phyloP scores from a whole-genome alignment of 23 tunicate species.

The Botrylloides violaceus region DNA sequence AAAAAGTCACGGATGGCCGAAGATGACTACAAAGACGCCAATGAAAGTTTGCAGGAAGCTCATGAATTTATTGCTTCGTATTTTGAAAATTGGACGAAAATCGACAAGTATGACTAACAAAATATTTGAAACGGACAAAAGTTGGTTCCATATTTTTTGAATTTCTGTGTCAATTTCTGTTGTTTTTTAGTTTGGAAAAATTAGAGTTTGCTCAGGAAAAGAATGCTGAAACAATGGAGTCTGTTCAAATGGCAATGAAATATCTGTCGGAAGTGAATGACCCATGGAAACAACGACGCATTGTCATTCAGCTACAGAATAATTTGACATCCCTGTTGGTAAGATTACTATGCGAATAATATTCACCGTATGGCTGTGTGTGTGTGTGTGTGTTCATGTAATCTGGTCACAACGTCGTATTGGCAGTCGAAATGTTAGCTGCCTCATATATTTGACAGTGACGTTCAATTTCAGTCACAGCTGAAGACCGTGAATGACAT shows the following conservation, averaged over 20 bases:
- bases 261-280: neutral
- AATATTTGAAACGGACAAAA: too few species aligned
- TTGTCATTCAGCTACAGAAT: neutral
- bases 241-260: neutral
- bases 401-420: too few species aligned
- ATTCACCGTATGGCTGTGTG: too few species aligned
- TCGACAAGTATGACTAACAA: too few species aligned
- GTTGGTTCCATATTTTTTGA: too few species aligned
- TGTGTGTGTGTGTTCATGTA: too few species aligned
- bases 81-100: neutral
- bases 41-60: neutral
- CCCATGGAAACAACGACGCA: neutral
- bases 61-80: neutral
- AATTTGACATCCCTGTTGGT: neutral
- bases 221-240: neutral
- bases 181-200: neutral
- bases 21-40: neutral
- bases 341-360: neutral
- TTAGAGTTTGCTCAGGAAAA: neutral
- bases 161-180: too few species aligned
- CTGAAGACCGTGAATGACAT: neutral
- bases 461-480: too few species aligned
- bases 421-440: too few species aligned
- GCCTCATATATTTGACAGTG: too few species aligned
- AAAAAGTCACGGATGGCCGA: neutral